Evolutionary conservation across 2,888 invertebrate genomes (phyloP).

Genomic region (Macrosiphum euphorbiae): DNA sequence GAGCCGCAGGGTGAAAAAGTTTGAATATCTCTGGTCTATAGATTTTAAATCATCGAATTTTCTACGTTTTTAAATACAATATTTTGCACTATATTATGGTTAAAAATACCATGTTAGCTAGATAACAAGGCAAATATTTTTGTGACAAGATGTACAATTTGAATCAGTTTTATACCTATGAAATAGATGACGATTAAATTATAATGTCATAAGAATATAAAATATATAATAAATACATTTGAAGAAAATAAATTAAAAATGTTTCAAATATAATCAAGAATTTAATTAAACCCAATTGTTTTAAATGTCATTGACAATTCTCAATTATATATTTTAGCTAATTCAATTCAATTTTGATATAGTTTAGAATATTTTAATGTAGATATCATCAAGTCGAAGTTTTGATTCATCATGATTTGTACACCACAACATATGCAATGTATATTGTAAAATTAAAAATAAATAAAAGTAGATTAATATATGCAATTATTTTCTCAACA

Average conservation of each 20-base stretch:
- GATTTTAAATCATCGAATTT: too few relatives aligned
- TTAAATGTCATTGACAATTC: background rate
- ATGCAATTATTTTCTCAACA: background rate
- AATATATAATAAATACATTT: background rate
- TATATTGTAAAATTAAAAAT: background rate
- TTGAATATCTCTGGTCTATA: too few relatives aligned
- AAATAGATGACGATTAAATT: background rate
- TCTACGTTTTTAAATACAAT: too few relatives aligned
- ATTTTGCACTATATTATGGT: background rate
- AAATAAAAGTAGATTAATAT: background rate
- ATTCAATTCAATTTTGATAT: background rate
- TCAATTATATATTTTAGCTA: background rate
- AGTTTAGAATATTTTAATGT: background rate
- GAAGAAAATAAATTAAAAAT: background rate
- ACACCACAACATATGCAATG: background rate
- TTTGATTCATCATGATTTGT: background rate
- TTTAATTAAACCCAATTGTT: background rate
- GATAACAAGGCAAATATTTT: background rate
- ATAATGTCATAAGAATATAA: background rate
- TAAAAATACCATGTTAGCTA: background rate
- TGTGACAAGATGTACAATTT: background rate
- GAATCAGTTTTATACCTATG: background rate
- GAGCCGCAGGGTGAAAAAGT: too few relatives aligned
- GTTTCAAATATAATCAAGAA: background rate
- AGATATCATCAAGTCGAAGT: background rate